Percentiles rank a stretch among this genome's conserved stretches.
Evolutionary conservation across 2,797 vertebrate species (phyloP).

Genomic region (Tamandua tetradactyla): DNA sequence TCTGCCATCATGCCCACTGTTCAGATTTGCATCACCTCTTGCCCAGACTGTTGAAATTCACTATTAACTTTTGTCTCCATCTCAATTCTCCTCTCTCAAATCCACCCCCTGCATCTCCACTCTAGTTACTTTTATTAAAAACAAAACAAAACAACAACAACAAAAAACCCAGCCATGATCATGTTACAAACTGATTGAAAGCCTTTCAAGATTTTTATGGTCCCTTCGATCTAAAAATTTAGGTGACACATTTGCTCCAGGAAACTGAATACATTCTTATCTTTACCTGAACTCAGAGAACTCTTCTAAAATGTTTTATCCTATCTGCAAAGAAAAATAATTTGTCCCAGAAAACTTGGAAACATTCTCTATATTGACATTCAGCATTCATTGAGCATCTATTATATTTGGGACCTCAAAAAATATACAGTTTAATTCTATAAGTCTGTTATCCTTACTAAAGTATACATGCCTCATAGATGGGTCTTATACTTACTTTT

Average conservation of each 20-base stretch:
- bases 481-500: neutral
- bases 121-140: neutral
- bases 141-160: no score
- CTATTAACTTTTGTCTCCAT: neutral
- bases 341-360: neutral
- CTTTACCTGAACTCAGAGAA: neutral
- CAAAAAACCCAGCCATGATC: neutral
- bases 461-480: neutral
- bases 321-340: neutral
- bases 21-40: neutral
- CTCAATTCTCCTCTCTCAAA: neutral
- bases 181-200: neutral
- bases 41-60: neutral
- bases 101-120: neutral
- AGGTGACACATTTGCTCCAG: neutral
- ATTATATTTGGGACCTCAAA: neutral
- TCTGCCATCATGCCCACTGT: rapidly evolving
- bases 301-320: neutral
- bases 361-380: neutral
- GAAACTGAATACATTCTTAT: neutral
- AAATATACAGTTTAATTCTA: neutral
- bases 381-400: neutral
- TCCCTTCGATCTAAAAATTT: neutral
- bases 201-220: neutral
- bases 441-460: neutral